Conservation (phyloP, 1,140 invertebrate genomes). For the Apis mellifera region Amel_HAv3.1 CM009936.2:2530001-2530500, state of each 20-base stretch:
- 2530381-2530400: neutral
- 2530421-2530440: neutral
- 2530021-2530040: neutral
- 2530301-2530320: neutral
- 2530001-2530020: no score
- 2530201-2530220: neutral
- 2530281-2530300: no score
- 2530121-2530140: neutral
- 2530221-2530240: neutral
- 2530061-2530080: neutral
- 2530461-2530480: neutral
- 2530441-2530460: slow-evolving; percentile 1
- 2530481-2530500: slow-evolving; percentile 11
- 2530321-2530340: neutral
- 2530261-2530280: no score
- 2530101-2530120: neutral
- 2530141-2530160: neutral
- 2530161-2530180: neutral
- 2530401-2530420: neutral
- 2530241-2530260: no score
- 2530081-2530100: neutral
- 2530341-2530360: no score
- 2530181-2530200: neutral
- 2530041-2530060: neutral
- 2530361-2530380: neutral